Evolutionary conservation across 2,797 vertebrate species (phyloP).

Genomic region (Eospalax fontanierii): DNA sequence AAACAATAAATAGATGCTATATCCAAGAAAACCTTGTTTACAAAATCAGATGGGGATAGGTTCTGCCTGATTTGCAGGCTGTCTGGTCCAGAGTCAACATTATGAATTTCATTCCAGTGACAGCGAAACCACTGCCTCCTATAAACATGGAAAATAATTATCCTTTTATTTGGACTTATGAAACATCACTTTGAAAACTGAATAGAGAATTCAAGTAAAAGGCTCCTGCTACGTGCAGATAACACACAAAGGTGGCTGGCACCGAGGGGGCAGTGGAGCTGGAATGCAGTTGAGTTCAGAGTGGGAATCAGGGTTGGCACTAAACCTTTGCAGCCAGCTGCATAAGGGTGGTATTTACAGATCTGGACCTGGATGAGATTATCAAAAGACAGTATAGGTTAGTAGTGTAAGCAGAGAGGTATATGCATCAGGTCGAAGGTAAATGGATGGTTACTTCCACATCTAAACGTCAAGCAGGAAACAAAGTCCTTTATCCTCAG

Average conservation of each 20-base stretch:
- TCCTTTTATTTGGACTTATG: not conserved
- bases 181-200: not conserved
- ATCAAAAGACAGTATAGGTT: not conserved
- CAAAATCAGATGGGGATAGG: no score
- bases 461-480: not conserved
- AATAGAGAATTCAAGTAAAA: not conserved
- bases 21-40: no score
- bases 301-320: not conserved
- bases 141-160: slow-evolving; percentile 17
- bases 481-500: not conserved
- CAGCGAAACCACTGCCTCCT: not conserved
- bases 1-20: no score
- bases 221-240: not conserved
- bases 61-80: not conserved
- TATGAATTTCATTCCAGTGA: not conserved
- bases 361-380: not conserved
- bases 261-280: not conserved
- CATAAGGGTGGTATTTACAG: not conserved
- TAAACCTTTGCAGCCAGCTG: not conserved
- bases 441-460: not conserved
- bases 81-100: not conserved
- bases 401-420: not conserved
- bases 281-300: not conserved
- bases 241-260: not conserved
- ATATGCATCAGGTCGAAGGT: not conserved